Evolutionary conservation across 2,113 vertebrate species (phyloP).

Genomic region (Hirundichthys speculiger): DNA sequence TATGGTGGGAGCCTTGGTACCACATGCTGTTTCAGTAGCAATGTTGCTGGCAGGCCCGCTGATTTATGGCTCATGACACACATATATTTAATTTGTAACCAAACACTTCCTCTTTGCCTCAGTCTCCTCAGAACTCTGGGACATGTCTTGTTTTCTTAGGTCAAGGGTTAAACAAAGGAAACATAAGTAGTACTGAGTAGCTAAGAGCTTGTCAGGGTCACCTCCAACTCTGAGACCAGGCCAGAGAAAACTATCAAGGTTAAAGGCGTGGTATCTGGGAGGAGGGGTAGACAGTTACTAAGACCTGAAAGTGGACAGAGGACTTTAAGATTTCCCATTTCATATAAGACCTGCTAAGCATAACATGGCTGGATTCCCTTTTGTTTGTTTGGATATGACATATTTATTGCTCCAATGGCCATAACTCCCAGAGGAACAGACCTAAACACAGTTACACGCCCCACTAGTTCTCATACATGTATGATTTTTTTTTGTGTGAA

Average conservation of each 20-base stretch:
- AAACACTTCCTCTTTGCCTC: constrained; percentile 96
- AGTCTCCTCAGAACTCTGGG: constrained; percentile 88
- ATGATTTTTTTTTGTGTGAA: constrained; percentile 83
- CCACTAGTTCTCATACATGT: constrained; percentile 78
- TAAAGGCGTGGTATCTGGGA: constrained; percentile 76
- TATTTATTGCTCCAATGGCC: constrained; percentile 67
- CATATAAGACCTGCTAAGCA: constrained; percentile 28
- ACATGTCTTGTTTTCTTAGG: constrained; percentile 89
- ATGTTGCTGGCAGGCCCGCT: constrained; percentile 79
- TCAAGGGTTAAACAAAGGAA: constrained; percentile 99
- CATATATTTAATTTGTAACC: constrained; percentile 99
- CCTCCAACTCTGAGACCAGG: constrained; percentile 55
- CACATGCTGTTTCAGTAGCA: constrained; percentile 81
- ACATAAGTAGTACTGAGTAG: constrained; percentile 79
- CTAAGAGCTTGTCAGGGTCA: constrained; percentile 68
- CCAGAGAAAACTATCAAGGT: constrained; percentile 74
- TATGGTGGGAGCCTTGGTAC: constrained; percentile 81
- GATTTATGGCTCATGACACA: constrained; percentile 95
- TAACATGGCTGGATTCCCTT: constrained; percentile 48
- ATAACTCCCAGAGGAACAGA: constrained; percentile 57
- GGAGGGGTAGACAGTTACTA: constrained; percentile 47
- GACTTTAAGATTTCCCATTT: constrained; percentile 15
- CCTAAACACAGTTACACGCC: constrained; percentile 73
- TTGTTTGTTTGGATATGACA: constrained; percentile 58
- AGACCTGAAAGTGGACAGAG: constrained; percentile 57